A percentile compares a stretch with the other conserved stretches of the same genome.
Conservation (phyloP, 2,797 vertebrate species). For the Sus cebifrons region DNA sequence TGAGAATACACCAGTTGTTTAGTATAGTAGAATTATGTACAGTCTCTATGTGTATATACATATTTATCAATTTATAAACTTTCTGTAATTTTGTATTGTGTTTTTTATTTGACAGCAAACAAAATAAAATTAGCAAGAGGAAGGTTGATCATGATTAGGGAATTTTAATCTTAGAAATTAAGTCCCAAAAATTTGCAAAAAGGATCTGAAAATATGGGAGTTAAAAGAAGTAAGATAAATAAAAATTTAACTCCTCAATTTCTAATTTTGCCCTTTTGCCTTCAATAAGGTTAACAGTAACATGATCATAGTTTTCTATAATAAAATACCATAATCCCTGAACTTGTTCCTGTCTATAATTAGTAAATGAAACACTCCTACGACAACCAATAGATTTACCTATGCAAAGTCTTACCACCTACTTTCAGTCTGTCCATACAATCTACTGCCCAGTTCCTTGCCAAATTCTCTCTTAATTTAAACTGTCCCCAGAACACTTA, state of each 20-base stretch:
- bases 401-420: not conserved
- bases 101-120: conserved; percentile 51
- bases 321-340: not conserved
- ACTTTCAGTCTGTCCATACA: not conserved
- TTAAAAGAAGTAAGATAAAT: not conserved
- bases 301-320: conserved; percentile 19
- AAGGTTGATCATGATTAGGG: not conserved
- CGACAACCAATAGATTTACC: not conserved
- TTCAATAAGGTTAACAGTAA: not conserved
- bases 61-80: conserved; percentile 52
- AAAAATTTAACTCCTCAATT: conserved; percentile 28
- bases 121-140: conserved; percentile 56
- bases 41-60: not conserved
- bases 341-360: conserved; percentile 13
- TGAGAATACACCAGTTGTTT: conserved; percentile 47
- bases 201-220: not conserved
- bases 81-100: conserved; percentile 45
- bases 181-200: conserved; percentile 28
- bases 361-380: conserved; percentile 16
- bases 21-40: not conserved
- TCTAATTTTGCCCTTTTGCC: not conserved
- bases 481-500: not conserved
- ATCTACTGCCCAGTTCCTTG: not conserved
- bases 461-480: not conserved
- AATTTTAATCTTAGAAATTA: conserved; percentile 25